Evolutionary conservation across 1,140 invertebrate genomes (phyloP).

Genomic region (Megathymus violae): DNA sequence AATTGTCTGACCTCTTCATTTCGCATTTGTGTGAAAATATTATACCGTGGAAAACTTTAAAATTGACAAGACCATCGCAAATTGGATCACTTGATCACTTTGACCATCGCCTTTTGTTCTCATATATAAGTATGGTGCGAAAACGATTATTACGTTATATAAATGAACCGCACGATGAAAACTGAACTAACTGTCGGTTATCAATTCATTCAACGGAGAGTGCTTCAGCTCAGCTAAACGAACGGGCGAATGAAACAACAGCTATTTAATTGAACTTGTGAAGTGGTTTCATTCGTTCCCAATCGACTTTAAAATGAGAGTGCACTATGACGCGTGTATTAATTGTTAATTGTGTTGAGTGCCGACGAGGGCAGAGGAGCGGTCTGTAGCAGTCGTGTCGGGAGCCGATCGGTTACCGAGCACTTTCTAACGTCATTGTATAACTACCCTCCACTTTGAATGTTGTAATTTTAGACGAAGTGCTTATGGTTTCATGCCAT

Average conservation of each 20-base stretch:
- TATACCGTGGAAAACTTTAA: too few relatives aligned
- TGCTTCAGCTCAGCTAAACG: conserved; percentile 29
- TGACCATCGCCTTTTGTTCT: too few relatives aligned
- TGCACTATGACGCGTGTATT: conserved; percentile 42
- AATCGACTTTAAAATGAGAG: conserved; percentile 60
- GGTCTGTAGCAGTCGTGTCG: conserved; percentile 7
- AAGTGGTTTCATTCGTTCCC: conserved; percentile 43
- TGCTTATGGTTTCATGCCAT: too few relatives aligned
- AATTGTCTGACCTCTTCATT: too few relatives aligned
- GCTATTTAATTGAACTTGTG: conserved; percentile 51
- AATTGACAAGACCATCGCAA: too few relatives aligned
- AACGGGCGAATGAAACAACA: conserved; percentile 54
- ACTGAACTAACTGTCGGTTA: conserved; percentile 44
- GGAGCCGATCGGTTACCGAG: conserved; percentile 16
- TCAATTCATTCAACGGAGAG: conserved; percentile 33
- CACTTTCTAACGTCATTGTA: neutral
- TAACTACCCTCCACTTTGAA: neutral
- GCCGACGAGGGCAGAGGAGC: neutral
- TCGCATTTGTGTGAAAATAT: too few relatives aligned
- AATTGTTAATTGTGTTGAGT: conserved; percentile 26
- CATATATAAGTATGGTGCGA: too few relatives aligned
- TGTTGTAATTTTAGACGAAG: too few relatives aligned
- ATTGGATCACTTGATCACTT: too few relatives aligned
- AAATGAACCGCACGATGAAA: too few relatives aligned
- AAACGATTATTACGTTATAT: too few relatives aligned